Evolutionary conservation across 2,888 invertebrate genomes (phyloP), one percentile per base, ranked within the genome.

Genomic region (Erpobdella octoculata): DNA sequence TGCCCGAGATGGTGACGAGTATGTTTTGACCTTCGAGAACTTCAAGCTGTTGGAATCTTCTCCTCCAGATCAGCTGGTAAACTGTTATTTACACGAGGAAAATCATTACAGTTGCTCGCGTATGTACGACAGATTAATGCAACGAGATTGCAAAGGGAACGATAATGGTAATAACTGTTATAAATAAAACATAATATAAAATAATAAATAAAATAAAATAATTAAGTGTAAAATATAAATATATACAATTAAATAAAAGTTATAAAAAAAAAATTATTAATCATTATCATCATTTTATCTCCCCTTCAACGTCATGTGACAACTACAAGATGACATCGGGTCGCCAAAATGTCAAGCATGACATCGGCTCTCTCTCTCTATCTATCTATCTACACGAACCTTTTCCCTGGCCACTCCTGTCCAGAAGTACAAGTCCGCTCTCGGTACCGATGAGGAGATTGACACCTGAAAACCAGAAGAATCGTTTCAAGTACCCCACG

Each of bases 1-100:
- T 95, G 71, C 98, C 98, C 65, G 95, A 96, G 81, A 99, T 95
- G 74, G 98, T 99, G 72, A 99, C 97, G 79, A 99, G 88, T 81
- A 99, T 99, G 84, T 99, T 99, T 86, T 99, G 98, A 75, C 97
- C 97, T 86, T 99, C 98, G 79, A 99, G 88, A 77, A 98, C 98
- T 86, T 98, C 97, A 97, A 99, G 98, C 85, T 99, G 98, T 82
- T 96, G 96, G 87, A 99, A 99, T 80, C 96, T 89, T 81, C 98
- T 89, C 81, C 98, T 88, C 77, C 92, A 96, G 84, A 99, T 98
- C 83, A 99, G 87, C 83, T 96, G 96, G 85, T 99, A 99, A 68
- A 99, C 98, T 84, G 78, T 21, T 1, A 46, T n/a, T 46, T 46
- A 46, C 18, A 41, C 41, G 41, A 18, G 15, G 41, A 12, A 41